Evolutionary conservation across 2,888 invertebrate genomes (phyloP).

Genomic region (Hyposoter didymator): DNA sequence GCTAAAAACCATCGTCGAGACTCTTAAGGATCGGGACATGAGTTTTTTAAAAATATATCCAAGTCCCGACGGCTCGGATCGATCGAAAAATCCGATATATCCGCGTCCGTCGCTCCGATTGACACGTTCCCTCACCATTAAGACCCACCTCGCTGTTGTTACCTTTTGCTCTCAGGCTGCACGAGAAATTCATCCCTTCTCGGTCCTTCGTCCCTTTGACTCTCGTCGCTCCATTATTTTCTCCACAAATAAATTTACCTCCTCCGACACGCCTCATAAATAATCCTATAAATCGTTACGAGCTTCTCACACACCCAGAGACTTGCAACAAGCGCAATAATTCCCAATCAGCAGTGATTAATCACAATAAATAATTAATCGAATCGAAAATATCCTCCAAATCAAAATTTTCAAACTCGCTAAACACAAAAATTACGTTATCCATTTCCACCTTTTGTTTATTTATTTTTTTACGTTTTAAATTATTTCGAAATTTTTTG

Average conservation of each 20-base stretch:
- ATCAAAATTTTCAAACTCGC: not conserved
- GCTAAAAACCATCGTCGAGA: constrained; percentile 33
- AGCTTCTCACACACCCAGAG: not conserved
- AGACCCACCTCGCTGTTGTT: constrained; percentile 54
- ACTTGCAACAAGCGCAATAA: constrained; percentile 18
- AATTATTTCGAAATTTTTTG: not conserved
- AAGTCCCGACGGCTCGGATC: constrained; percentile 60
- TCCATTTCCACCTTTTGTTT: not conserved
- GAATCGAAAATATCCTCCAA: not conserved
- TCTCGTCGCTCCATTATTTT: constrained; percentile 63
- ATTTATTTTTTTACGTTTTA: not conserved
- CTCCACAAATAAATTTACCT: constrained; percentile 48
- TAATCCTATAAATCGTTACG: constrained; percentile 26
- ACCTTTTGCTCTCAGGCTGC: constrained; percentile 65
- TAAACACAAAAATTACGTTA: not conserved
- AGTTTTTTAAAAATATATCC: constrained; percentile 52
- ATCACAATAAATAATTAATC: constrained; percentile 13
- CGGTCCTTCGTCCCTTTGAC: constrained; percentile 23
- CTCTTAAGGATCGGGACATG: constrained; percentile 6
- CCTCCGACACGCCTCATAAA: constrained; percentile 32
- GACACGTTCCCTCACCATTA: constrained; percentile 66
- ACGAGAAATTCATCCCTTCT: constrained; percentile 35
- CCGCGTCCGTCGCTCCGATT: constrained; percentile 67
- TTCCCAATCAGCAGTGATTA: constrained; percentile 27
- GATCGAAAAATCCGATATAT: constrained; percentile 66